These are phyloP conservation scores for Pyrocephalus nanus DNA, from an alignment of 2,797 vertebrate genomes.

Conservation along the genomic window DNA sequence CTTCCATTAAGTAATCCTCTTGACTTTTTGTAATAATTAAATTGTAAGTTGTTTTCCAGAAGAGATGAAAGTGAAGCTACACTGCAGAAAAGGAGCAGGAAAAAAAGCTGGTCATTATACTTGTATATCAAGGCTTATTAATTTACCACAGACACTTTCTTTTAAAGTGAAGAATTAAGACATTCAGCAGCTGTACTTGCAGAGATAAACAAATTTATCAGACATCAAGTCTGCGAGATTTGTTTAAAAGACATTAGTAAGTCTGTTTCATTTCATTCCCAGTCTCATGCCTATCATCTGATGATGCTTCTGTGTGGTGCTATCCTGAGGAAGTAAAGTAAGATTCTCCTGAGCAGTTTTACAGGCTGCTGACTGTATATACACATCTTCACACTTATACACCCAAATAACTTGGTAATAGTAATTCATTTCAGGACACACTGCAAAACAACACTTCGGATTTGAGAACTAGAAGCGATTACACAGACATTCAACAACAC, in stretches of 20 bases:
- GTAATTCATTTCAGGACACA: neutral
- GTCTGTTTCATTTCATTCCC: neutral
- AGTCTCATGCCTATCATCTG: neutral
- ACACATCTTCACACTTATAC: neutral
- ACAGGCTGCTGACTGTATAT: neutral
- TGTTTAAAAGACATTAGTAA: conserved; percentile 17
- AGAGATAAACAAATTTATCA: conserved; percentile 41
- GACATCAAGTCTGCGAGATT: neutral
- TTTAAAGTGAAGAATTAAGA: conserved; percentile 27
- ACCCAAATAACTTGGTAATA: neutral
- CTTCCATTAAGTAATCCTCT: conserved; percentile 54
- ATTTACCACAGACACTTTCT: neutral
- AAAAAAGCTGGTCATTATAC: neutral
- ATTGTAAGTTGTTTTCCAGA: conserved; percentile 49
- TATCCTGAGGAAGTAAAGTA: neutral
- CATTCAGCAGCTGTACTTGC: neutral
- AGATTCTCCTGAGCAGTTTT: neutral
- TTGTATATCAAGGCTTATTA: conserved; percentile 1
- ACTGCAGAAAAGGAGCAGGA: neutral
- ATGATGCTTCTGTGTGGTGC: neutral
- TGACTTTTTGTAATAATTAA: conserved; percentile 59
- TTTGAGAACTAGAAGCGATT: neutral
- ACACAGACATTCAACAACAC: neutral
- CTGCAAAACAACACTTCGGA: neutral
- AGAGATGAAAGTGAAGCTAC: conserved; percentile 13